These are phyloP conservation scores for Malthinus seriepunctatus DNA, from an alignment of 2,888 invertebrate species.

Conservation along the genomic window DNA sequence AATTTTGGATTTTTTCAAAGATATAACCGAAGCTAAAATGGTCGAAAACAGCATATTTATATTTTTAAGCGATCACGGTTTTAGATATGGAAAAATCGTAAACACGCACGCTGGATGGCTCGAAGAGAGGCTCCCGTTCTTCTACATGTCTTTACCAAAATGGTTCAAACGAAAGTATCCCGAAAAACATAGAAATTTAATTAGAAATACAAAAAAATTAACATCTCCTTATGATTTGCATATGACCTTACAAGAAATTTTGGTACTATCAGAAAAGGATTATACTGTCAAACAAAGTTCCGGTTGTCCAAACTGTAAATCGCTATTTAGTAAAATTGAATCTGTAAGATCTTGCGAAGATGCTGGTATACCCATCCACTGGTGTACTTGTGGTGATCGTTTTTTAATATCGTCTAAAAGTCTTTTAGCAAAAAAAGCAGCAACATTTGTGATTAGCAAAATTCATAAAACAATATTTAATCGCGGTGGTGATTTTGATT, in stretches of 20 bases:
- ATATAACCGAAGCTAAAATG: conserved; percentile 60
- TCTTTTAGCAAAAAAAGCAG: conserved; percentile 58
- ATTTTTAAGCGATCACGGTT: conserved; percentile 79
- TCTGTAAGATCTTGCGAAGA: conserved; percentile 68
- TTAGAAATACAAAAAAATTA: conserved; percentile 66
- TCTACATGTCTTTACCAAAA: conserved; percentile 70
- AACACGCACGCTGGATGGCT: conserved; percentile 72
- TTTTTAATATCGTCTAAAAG: conserved; percentile 56
- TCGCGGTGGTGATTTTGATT: conserved; percentile 19
- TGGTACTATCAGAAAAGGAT: conserved; percentile 56
- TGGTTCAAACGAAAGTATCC: conserved; percentile 62
- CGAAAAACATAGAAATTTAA: conserved; percentile 60
- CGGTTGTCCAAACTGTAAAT: conserved; percentile 67
- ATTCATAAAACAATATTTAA: conserved; percentile 29
- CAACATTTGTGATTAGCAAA: conserved; percentile 54
- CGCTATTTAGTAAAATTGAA: conserved; percentile 62
- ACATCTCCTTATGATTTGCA: conserved; percentile 78
- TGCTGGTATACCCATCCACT: conserved; percentile 68
- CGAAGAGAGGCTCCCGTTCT: conserved; percentile 76
- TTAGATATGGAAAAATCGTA: conserved; percentile 74
- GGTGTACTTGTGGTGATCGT: conserved; percentile 74
- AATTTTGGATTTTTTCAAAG: conserved; percentile 63
- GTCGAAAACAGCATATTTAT: conserved; percentile 70
- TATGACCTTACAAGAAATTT: conserved; percentile 70
- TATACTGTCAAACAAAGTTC: conserved; percentile 46